Percentiles rank a stretch among this genome's conserved stretches.
phyloP scores from a whole-genome alignment of 2,888 invertebrate species.

The Dione juno region DNA sequence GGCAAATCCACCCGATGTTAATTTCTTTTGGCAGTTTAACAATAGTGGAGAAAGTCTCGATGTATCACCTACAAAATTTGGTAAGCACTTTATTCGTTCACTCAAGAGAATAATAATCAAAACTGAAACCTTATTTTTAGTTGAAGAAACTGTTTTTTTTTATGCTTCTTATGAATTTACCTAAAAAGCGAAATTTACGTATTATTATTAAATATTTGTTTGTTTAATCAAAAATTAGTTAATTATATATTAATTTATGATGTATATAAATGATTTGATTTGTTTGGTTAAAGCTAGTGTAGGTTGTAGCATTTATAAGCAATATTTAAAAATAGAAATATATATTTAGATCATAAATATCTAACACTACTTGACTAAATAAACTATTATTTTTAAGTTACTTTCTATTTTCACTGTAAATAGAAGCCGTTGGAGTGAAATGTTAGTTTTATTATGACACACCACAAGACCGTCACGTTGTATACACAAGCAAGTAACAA shows the following conservation, averaged over 20 bases:
- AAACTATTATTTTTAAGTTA: background rate
- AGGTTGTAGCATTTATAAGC: no score
- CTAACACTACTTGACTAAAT: background rate
- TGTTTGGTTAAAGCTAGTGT: no score
- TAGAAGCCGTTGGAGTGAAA: background rate
- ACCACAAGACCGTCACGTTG: background rate
- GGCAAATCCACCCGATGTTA: conserved; percentile 93
- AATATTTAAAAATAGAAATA: no score
- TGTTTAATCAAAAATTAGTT: no score
- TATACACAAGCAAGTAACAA: conserved; percentile 21
- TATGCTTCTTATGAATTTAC: no score
- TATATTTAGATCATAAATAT: background rate
- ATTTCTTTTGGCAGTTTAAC: conserved; percentile 95
- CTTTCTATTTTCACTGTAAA: background rate
- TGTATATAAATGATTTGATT: no score
- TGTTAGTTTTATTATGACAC: background rate
- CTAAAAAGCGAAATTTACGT: no score
- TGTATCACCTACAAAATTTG: conserved; percentile 86
- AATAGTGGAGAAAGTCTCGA: conserved; percentile 94
- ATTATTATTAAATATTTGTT: no score
- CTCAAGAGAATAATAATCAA: background rate
- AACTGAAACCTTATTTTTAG: no score
- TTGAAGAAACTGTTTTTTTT: no score
- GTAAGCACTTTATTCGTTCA: conserved; percentile 53
- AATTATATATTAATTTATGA: no score